A percentile compares a stretch with the other conserved stretches of the same genome.
Conservation (phyloP, 1,140 invertebrate genomes). For the Pomacea maculata region DNA sequence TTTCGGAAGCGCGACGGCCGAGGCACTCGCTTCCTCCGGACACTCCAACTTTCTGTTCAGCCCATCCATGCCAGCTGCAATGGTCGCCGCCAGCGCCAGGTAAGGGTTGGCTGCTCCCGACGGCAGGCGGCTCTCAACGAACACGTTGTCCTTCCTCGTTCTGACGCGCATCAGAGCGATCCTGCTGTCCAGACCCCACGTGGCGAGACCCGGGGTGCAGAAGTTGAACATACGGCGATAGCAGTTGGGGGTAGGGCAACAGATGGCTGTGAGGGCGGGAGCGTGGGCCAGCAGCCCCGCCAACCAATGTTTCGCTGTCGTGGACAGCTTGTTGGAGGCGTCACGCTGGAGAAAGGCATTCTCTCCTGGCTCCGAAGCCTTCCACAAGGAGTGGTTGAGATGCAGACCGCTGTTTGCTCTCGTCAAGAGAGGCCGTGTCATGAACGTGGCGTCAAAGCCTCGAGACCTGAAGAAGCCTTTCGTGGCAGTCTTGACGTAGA, state of each 20-base stretch:
- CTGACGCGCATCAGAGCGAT: slow-evolving; percentile 9
- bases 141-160: slow-evolving; percentile 22
- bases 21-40: slow-evolving; percentile 11
- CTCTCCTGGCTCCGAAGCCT: neutral
- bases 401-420: slow-evolving; percentile 29
- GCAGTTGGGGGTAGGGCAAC: slow-evolving; percentile 41
- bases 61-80: slow-evolving; percentile 45
- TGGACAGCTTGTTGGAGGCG: slow-evolving; percentile 28
- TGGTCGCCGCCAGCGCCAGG: slow-evolving; percentile 36
- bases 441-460: slow-evolving; percentile 35
- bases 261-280: slow-evolving; percentile 33
- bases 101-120: slow-evolving; percentile 37
- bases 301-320: slow-evolving; percentile 31
- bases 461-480: slow-evolving; percentile 9
- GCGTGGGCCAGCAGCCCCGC: slow-evolving; percentile 35
- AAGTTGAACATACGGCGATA: slow-evolving; percentile 28
- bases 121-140: slow-evolving; percentile 38
- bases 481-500: slow-evolving; percentile 23
- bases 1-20: slow-evolving; percentile 6
- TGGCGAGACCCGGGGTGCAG: slow-evolving; percentile 20
- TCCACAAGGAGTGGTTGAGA: slow-evolving; percentile 40
- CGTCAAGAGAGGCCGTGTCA: slow-evolving; percentile 24
- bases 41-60: slow-evolving; percentile 29
- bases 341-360: slow-evolving; percentile 25
- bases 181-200: slow-evolving; percentile 36